Evolutionary conservation across 2,888 invertebrate genomes (phyloP).

Genomic region (Catocala fraxini): DNA sequence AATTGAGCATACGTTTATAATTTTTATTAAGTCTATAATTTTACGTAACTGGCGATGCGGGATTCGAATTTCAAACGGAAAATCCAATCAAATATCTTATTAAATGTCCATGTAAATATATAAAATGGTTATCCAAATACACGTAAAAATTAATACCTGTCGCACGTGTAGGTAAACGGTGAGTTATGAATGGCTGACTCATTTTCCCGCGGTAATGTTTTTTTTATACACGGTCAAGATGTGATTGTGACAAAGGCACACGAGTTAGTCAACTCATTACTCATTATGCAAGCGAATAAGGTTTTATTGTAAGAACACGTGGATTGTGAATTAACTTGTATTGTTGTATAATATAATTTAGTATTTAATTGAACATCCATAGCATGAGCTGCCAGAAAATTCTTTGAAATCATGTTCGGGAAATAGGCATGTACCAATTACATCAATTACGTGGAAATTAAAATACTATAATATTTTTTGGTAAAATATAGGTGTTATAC

Average conservation of each 20-base stretch:
- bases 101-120: background rate
- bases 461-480: too few species aligned
- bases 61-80: too few species aligned
- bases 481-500: too few species aligned
- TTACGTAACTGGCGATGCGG: too few species aligned
- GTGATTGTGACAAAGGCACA: constrained; percentile 26
- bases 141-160: constrained; percentile 50
- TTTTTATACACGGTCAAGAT: constrained; percentile 41
- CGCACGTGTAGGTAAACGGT: constrained; percentile 36
- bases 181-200: constrained; percentile 64
- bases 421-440: too few species aligned
- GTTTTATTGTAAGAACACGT: constrained; percentile 12
- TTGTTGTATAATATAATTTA: constrained; percentile 1
- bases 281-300: constrained; percentile 29
- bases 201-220: constrained; percentile 60
- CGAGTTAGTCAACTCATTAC: constrained; percentile 19
- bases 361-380: background rate
- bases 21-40: too few species aligned
- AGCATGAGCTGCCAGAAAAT: too few species aligned
- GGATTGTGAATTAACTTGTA: background rate
- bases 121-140: constrained; percentile 26
- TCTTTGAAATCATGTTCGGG: too few species aligned
- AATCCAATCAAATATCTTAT: too few species aligned
- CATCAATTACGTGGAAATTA: too few species aligned
- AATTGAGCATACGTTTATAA: too few species aligned